Evolutionary conservation across 2,888 invertebrate genomes (phyloP), one percentile per base, ranked within the genome.

Genomic region (Scrobipalpa costella): DNA sequence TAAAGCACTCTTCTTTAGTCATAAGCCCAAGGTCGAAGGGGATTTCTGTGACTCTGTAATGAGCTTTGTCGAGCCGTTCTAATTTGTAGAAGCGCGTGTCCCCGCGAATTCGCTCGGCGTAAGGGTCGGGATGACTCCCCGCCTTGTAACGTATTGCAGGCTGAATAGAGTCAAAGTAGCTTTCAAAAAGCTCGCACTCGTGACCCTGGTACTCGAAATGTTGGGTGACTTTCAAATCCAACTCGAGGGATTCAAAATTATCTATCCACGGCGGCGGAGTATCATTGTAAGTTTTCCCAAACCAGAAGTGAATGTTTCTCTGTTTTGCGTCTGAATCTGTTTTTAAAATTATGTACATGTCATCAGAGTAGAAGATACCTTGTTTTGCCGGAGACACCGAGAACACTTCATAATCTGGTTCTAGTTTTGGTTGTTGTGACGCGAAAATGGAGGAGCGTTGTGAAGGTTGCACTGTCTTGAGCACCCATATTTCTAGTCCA

Each of bases 281-380:
- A 5, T 52, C 61, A 7, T 11, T 27, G 38, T 61, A 61, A 1
- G 13, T 36, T 27, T 38, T 11, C 15, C 61, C 61, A 9, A 52
- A 52, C 61, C 61, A 61, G 34, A 61, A 50, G 36, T 61, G 61
- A 17, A 61, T 15, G 17, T 52, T 27, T 61, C n/a, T 61, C 15
- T 61, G 34, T 9, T 19, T 17, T 2, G 7, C 7, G n/a, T 61
- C 61, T 52, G 13, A 3, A 21, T 33, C 13, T 9, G 61, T 61
- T 36, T 61, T 61, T 13, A 61, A 13, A 2, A 61, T 52, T 13
- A 61, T 21, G 33, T 61, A 61, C 1, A 61, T 3, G 36, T 61
- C 61, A 13, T 52, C 38, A 0, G 17, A 11, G 27, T 61, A 61
- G 27, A 61, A 61, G n/a, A 52, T 52, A 9, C 61, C 61, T 33